Conservation (phyloP, 2,888 invertebrate species). For the Zaprionus obscuricornis region DNA sequence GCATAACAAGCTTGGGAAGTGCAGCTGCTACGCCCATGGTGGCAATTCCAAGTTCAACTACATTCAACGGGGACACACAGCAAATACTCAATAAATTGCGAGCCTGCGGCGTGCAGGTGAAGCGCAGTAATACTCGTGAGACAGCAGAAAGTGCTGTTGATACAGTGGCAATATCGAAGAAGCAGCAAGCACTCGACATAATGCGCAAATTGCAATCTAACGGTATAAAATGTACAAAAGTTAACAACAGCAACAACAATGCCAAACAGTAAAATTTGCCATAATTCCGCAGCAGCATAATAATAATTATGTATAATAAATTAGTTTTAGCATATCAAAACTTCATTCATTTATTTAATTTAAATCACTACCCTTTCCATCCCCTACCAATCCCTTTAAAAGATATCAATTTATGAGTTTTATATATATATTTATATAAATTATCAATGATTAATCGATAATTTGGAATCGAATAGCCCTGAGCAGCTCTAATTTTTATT, state of each 20-base stretch:
- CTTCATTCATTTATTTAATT: too few relatives aligned
- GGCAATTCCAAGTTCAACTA: constrained; percentile 10
- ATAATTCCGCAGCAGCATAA: too few relatives aligned
- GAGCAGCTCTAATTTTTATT: too few relatives aligned
- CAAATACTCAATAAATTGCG: constrained; percentile 73
- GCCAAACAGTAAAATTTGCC: constrained; percentile 4
- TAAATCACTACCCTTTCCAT: too few relatives aligned
- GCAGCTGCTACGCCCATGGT: constrained; percentile 16
- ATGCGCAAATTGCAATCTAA: constrained; percentile 77
- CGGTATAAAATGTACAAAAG: constrained; percentile 71
- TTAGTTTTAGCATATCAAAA: too few relatives aligned
- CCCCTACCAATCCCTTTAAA: too few relatives aligned
- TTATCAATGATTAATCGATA: too few relatives aligned
- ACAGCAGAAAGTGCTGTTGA: background rate
- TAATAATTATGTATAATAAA: too few relatives aligned
- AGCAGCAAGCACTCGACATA: constrained; percentile 59
- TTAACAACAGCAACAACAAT: constrained; percentile 20
- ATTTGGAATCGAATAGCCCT: too few relatives aligned
- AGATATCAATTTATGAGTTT: background rate
- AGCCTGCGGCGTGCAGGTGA: constrained; percentile 77
- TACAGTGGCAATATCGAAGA: constrained; percentile 9
- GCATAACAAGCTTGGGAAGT: background rate
- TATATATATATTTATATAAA: background rate
- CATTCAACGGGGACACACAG: constrained; percentile 51
- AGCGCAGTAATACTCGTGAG: constrained; percentile 48